Evolutionary conservation across 2,888 invertebrate genomes (phyloP), one percentile per base, ranked within the genome.

Genomic region (Orchestes rusci): DNA sequence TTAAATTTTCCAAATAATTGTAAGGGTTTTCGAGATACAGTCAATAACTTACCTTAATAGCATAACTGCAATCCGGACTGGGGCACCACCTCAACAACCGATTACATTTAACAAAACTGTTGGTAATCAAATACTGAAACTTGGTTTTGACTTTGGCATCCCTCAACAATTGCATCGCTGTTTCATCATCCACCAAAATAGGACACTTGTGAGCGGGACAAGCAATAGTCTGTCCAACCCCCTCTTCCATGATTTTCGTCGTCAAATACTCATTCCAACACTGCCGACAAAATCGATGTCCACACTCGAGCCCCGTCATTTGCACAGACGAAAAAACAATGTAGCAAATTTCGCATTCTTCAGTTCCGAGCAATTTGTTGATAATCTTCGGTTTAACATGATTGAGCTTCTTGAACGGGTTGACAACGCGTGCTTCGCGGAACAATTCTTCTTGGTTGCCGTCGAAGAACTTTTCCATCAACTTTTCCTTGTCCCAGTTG

Each of bases 31-130:
- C n/a, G n/a, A n/a, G n/a, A n/a, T n/a, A n/a, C n/a, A n/a, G n/a
- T n/a, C n/a, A n/a, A n/a, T 18, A 4, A 39, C 10, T 31, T 52
- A 74, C 74, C 70, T 91, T 91, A 56, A 94, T 79, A 15, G 93
- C 96, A 71, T 92, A 92, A 62, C 87, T 94, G 73, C 99, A 99
- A 72, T 97, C 96, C 15, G 95, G 91, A 52, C 91, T 93, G 54
- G 99, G 97, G 69, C 99, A 99, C 97, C 97, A 99, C 63, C 94
- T 83, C 61, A 99, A 74, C 61, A 96, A 73, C 57, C 93, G 80
- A 72, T 97, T 97, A 71, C 96, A 96, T 85, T 95, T 93, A 50
- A 97, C 95, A 73, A 96, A 97, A 75, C 95, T 96, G 71, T 96
- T 97, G 45, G 95, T 95, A 62, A 97, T 95, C 60, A 96, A 79